Percentiles rank a stretch among this genome's conserved stretches.
Conservation (phyloP, 1,140 invertebrate genomes). For the Drosophila erecta region DNA sequence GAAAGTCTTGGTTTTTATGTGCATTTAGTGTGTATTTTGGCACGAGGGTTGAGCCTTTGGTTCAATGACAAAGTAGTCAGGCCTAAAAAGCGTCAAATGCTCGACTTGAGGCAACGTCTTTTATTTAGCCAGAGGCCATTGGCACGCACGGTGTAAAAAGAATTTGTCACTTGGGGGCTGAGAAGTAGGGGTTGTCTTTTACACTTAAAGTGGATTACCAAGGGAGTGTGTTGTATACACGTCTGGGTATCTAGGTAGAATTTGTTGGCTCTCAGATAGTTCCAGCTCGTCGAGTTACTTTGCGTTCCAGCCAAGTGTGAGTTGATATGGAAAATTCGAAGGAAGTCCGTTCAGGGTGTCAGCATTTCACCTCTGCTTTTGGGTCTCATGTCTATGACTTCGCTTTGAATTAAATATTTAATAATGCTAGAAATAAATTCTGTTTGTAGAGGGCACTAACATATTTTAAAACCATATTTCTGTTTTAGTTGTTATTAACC, state of each 20-base stretch:
- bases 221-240: conserved; percentile 16
- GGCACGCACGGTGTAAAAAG: conserved; percentile 51
- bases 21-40: conserved; percentile 46
- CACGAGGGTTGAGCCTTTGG: not conserved
- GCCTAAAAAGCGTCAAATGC: conserved; percentile 62
- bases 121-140: conserved; percentile 60
- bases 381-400: too few species aligned
- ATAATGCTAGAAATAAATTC: not conserved
- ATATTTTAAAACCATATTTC: too few species aligned
- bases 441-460: too few species aligned
- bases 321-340: conserved; percentile 3
- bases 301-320: conserved; percentile 8
- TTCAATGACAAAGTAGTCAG: conserved; percentile 42
- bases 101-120: conserved; percentile 54
- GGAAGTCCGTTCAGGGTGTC: not conserved
- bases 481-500: too few species aligned
- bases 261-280: conserved; percentile 31
- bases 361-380: not conserved
- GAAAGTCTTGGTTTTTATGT: conserved; percentile 47
- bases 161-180: conserved; percentile 37
- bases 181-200: conserved; percentile 12
- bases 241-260: conserved; percentile 10
- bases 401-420: too few species aligned
- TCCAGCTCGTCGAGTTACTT: conserved; percentile 8
- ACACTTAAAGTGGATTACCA: conserved; percentile 50